Conservation (phyloP, 1,140 invertebrate genomes). For the Tribolium madens region DNA sequence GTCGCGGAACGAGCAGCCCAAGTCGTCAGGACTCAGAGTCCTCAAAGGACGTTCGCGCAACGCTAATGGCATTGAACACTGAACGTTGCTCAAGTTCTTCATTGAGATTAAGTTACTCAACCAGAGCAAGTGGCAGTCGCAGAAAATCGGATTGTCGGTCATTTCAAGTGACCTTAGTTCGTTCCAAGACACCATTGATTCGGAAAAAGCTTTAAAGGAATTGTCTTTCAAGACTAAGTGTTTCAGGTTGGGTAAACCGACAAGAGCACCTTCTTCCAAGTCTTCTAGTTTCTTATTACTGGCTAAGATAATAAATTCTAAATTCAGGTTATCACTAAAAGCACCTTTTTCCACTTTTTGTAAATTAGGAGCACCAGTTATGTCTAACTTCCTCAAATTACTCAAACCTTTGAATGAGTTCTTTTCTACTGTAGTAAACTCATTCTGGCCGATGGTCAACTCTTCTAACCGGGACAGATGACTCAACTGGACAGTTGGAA, state of each 20-base stretch:
- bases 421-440: constrained; percentile 75
- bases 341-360: constrained; percentile 79
- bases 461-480: constrained; percentile 81
- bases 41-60: constrained; percentile 77
- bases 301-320: constrained; percentile 81
- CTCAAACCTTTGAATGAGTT: constrained; percentile 82
- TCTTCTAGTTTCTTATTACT: constrained; percentile 80
- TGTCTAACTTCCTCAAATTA: constrained; percentile 80
- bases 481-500: constrained; percentile 82
- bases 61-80: constrained; percentile 79
- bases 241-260: constrained; percentile 81
- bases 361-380: constrained; percentile 80
- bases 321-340: constrained; percentile 83
- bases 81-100: constrained; percentile 79
- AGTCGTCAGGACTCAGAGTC: constrained; percentile 77
- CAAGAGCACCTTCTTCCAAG: constrained; percentile 80
- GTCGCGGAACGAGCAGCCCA: constrained; percentile 84
- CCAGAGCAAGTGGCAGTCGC: constrained; percentile 85
- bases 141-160: constrained; percentile 86
- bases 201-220: constrained; percentile 78
- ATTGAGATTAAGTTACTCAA: constrained; percentile 79
- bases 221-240: constrained; percentile 84
- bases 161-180: constrained; percentile 82
- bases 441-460: constrained; percentile 85
- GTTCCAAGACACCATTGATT: constrained; percentile 82